These are phyloP conservation scores for Myoxocephalus aenaeus DNA, from an alignment of 2,797 vertebrate genomes.

Conservation along the genomic window DNA sequence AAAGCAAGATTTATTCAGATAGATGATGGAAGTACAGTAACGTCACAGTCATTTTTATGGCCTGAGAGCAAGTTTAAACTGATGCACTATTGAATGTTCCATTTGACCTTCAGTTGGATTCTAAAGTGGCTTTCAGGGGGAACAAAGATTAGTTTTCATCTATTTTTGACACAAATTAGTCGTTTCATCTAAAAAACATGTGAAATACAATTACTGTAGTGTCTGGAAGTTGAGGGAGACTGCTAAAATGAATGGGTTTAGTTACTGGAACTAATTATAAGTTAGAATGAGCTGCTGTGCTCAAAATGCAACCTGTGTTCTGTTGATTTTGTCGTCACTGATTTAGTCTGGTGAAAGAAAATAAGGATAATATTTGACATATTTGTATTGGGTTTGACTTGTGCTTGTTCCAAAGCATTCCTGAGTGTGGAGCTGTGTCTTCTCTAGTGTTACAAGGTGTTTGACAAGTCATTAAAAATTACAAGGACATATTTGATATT, in stretches of 20 bases:
- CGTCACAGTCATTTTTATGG: neutral
- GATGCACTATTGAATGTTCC: neutral
- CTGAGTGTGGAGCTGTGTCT: neutral
- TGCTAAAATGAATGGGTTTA: conserved; percentile 6
- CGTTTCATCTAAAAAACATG: neutral
- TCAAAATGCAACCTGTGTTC: conserved; percentile 1
- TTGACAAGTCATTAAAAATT: neutral
- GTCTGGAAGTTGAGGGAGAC: neutral
- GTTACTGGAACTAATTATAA: neutral
- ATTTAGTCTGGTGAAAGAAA: conserved; percentile 5
- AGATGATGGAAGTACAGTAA: conserved; percentile 19
- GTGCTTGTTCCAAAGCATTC: neutral
- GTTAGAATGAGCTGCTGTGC: neutral
- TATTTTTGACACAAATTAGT: neutral
- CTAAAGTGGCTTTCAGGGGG: neutral
- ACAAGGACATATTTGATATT: neutral
- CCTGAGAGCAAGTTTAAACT: neutral
- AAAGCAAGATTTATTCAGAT: conserved; percentile 27
- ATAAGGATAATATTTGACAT: too few relatives aligned
- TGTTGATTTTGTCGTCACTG: conserved; percentile 3
- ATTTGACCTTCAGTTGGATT: neutral
- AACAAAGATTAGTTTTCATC: neutral
- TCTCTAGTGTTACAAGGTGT: neutral
- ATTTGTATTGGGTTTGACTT: neutral
- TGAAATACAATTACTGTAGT: neutral